Base-by-base conservation (phyloP, 2,113 vertebrate genomes). In the Amphiprion percula region DNA sequence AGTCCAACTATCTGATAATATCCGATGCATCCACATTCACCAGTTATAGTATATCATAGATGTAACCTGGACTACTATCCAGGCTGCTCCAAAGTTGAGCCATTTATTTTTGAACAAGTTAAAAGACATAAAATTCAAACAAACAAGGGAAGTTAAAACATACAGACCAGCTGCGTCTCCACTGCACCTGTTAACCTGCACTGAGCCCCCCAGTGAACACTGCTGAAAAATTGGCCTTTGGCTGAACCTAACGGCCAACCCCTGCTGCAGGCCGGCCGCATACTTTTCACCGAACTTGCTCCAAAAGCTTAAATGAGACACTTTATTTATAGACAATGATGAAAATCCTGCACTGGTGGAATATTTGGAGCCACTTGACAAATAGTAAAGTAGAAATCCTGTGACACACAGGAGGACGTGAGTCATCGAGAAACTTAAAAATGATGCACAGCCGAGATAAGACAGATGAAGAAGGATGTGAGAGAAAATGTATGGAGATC, bases 401-500 rank as follows among this genome's bases (percentile, higher is more conserved):
- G 76, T 64, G 52, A 70, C 26, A 63, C 21, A 60, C 26, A 17
- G n/a, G 54, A 64, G 30, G 41, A 60, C 62, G 67, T 54, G 21
- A 47, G 58, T 78, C 75, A 82, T 61, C 39, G 52, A 47, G 76
- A 56, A 52, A 71, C 46, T 79, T 21, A 19, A 49, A 75, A 49
- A 59, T 58, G 74, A 87, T 76, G 63, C 53, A 56, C 2, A 10
- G 54, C 16, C 19, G 49, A 78, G 78, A 82, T 65, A 61, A 70
- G 60, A 37, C 30, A 64, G 23, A 58, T 56, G 56, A 74, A 80
- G 69, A 67, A 69, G 62, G 52, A 79, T 63, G 68, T 68, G 71
- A 80, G 17, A 19, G 77, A 44, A 68, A 76, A 74, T 72, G 77
- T 76, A 82, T 77, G 66, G 79, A 83, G 83, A 81, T 87, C 52